phyloP scores from a whole-genome alignment of 2,797 vertebrate genomes.

The Semaprochilodus insignis region DNA sequence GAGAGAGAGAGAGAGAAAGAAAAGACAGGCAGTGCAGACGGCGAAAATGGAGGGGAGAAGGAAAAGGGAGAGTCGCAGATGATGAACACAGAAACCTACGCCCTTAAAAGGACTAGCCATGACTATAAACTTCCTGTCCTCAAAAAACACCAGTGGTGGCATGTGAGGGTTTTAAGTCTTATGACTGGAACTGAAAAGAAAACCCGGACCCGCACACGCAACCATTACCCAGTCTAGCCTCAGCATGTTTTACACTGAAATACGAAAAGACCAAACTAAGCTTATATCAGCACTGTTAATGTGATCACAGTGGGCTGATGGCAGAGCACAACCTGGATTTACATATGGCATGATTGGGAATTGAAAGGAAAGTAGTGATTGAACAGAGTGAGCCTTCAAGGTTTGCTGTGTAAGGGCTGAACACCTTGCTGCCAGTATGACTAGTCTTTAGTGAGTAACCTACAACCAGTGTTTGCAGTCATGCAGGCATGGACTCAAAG shows the following conservation, averaged over 20 bases:
- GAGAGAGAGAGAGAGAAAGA: too few relatives aligned
- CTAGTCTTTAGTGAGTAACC: constrained; percentile 16
- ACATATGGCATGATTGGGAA: not conserved
- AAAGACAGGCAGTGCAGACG: too few relatives aligned
- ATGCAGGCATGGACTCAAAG: constrained; percentile 10
- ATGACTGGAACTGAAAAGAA: too few relatives aligned
- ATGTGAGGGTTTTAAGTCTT: too few relatives aligned
- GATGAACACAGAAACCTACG: too few relatives aligned
- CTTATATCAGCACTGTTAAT: not conserved
- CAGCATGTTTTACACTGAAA: not conserved
- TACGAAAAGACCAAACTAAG: not conserved
- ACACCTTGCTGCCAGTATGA: not conserved
- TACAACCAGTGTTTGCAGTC: not conserved
- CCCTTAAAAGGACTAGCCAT: too few relatives aligned
- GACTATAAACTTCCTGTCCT: too few relatives aligned
- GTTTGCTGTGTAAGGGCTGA: not conserved
- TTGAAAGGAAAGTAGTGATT: not conserved
- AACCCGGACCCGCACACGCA: not conserved
- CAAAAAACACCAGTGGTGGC: too few relatives aligned
- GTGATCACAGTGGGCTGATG: not conserved
- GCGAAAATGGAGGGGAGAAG: too few relatives aligned
- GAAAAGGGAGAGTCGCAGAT: too few relatives aligned
- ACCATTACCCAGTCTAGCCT: not conserved
- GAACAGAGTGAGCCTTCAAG: not conserved
- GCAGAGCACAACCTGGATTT: not conserved